Evolutionary conservation across 2,113 vertebrate genomes (phyloP).

Genomic region (Antigone vipio): DNA sequence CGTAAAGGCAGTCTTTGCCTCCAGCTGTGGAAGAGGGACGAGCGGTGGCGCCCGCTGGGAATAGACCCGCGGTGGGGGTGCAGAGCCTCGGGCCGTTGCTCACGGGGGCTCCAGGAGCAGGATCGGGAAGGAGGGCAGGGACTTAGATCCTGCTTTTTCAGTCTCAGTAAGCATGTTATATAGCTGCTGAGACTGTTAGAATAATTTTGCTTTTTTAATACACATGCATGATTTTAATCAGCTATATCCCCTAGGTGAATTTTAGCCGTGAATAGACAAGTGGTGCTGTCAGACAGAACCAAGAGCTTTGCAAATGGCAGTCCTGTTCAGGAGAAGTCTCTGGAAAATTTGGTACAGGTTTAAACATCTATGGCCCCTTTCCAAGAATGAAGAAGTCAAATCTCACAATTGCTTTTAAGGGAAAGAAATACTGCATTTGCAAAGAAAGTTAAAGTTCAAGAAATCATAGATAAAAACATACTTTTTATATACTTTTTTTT

Average conservation of each 20-base stretch:
- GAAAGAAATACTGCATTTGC: neutral
- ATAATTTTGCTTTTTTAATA: neutral
- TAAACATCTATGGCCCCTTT: neutral
- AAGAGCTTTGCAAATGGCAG: neutral
- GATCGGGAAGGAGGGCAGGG: neutral
- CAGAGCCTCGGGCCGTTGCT: accelerated
- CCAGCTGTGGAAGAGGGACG: neutral
- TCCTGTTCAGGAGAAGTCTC: neutral
- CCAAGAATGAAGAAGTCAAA: neutral
- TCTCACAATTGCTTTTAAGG: neutral
- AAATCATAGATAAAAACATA: neutral
- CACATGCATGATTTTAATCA: neutral
- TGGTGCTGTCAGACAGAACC: neutral
- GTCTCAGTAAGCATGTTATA: neutral
- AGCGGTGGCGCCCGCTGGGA: neutral
- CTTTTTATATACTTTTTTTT: neutral
- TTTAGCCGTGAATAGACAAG: neutral
- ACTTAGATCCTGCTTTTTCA: neutral
- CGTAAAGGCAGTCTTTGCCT: neutral
- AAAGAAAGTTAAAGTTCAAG: neutral
- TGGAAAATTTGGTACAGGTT: neutral
- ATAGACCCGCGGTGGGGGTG: accelerated
- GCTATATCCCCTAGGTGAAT: neutral
- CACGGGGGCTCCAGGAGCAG: neutral
- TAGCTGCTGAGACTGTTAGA: neutral